Evolutionary conservation across 2,113 vertebrate genomes (phyloP), one percentile per base, ranked within the genome.

Genomic region (Caracal caracal): DNA sequence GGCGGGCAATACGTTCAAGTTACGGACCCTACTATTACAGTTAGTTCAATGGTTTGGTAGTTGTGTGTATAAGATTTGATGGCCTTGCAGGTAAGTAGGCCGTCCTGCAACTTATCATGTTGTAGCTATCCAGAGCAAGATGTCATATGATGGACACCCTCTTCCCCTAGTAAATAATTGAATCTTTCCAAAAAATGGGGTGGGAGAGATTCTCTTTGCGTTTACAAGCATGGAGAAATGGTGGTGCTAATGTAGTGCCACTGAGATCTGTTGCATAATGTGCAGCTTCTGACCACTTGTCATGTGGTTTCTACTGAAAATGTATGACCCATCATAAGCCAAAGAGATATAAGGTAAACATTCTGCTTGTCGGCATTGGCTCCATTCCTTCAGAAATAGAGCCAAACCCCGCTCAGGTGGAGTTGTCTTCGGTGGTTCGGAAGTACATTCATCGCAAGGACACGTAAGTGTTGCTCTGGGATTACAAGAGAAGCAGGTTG

Each of bases 221-320:
- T n/a, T 51, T 80, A n/a, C 85, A 33, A 79, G 16, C 40, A 28
- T 86, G 65, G 26, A 73, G 35, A 73, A 66, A 73, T 80, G 43
- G 24, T 6, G 4, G 47, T 47, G 10, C 85, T 49, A 37, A 73
- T 79, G 19, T 59, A 66, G 35, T 26, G 8, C 11, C 33, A 26
- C 63, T 40, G 71, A 85, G 47, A 6, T 61, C 11, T 92, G 56
- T 30, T 92, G 56, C n/a, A 56, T 84, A 63, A 13, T 28, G 9
- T 63, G 30, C 6, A 53, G 26, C 43, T 88, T n/a, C 40, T 84
- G 70, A 71, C 26, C 19, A 59, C 26, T 59, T 95, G 35, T 40
- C 83, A 49, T 79, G 35, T 79, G 47, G 79, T 84, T 95, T 85
- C 51, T 95, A 56, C 78, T 65, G 61, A 65, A 30, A 83, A 92